These are phyloP conservation scores for Acholoe squamosa DNA, from an alignment of 2,888 invertebrate species.

Conservation along the genomic window DNA sequence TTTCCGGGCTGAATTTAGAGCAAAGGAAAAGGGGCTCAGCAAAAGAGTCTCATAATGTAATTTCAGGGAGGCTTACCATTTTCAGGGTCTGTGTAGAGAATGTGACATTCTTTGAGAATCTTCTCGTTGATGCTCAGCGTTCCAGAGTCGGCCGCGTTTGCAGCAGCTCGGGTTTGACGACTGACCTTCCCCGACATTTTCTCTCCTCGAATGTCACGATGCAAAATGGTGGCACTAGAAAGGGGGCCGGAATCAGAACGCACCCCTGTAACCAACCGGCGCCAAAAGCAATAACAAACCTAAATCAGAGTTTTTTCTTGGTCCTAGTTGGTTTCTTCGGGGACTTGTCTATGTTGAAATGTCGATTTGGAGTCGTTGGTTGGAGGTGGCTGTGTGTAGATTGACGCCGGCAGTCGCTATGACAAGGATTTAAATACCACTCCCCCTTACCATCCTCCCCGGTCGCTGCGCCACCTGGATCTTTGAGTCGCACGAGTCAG, in stretches of 20 bases:
- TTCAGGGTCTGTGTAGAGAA: conserved; percentile 84
- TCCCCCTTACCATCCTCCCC: conserved; percentile 36
- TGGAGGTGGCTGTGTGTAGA: background rate
- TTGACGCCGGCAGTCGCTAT: conserved; percentile 33
- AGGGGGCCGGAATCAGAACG: conserved; percentile 38
- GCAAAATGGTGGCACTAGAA: conserved; percentile 56
- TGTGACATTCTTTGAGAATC: conserved; percentile 85
- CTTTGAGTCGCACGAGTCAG: too few species aligned
- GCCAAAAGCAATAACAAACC: too few species aligned
- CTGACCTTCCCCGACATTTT: conserved; percentile 83
- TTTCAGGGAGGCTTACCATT: conserved; percentile 82
- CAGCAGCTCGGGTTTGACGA: conserved; percentile 79
- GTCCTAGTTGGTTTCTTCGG: too few species aligned
- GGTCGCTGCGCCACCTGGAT: conserved; percentile 75
- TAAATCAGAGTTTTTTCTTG: too few species aligned
- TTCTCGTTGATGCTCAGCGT: conserved; percentile 84
- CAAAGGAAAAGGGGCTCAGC: conserved; percentile 2
- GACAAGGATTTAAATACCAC: conserved; percentile 29
- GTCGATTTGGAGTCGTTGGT: too few species aligned
- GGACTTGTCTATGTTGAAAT: background rate
- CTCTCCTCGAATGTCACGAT: conserved; percentile 64
- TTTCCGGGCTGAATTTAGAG: conserved; percentile 37
- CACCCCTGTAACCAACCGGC: conserved; percentile 22
- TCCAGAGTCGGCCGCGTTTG: conserved; percentile 82
- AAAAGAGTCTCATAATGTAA: conserved; percentile 2